Conservation (phyloP, 2,888 invertebrate genomes). For the Catocala nupta region DNA sequence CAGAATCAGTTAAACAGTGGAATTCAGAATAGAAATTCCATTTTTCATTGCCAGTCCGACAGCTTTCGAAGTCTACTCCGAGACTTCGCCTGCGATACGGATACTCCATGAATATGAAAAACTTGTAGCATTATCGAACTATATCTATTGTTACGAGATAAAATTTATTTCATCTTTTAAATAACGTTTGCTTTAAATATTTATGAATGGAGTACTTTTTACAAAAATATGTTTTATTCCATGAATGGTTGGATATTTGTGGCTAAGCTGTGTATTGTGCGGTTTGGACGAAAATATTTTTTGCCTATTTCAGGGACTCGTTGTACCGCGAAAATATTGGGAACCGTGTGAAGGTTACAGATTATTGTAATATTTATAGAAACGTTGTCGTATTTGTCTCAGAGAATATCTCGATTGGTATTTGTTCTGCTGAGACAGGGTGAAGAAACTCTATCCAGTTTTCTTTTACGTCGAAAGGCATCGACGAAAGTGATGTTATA, state of each 20-base stretch:
- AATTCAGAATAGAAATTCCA: conserved; percentile 32
- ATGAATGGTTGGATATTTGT: not conserved
- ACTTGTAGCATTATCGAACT: conserved; percentile 53
- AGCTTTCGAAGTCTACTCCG: conserved; percentile 22
- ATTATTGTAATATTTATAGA: conserved; percentile 9
- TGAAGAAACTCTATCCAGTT: not conserved
- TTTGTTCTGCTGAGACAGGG: not conserved
- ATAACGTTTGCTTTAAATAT: conserved; percentile 17
- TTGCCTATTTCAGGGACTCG: not conserved
- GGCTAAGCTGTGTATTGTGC: not conserved
- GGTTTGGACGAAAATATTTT: not conserved
- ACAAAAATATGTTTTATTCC: not conserved
- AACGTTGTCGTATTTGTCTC: conserved; percentile 5
- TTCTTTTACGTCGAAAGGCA: not conserved
- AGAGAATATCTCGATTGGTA: not conserved
- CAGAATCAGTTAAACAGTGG: conserved; percentile 27
- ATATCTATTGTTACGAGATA: conserved; percentile 29
- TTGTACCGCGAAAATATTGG: not conserved
- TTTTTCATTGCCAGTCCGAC: conserved; percentile 32
- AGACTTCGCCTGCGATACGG: conserved; percentile 8
- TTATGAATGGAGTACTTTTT: not conserved
- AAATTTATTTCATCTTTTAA: conserved; percentile 34
- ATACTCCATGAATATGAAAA: conserved; percentile 54
- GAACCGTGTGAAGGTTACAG: conserved; percentile 5
- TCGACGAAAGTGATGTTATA: not conserved